phyloP scores from a whole-genome alignment of 2,888 invertebrate species.

The Pachycephus smyrnensis region DNA sequence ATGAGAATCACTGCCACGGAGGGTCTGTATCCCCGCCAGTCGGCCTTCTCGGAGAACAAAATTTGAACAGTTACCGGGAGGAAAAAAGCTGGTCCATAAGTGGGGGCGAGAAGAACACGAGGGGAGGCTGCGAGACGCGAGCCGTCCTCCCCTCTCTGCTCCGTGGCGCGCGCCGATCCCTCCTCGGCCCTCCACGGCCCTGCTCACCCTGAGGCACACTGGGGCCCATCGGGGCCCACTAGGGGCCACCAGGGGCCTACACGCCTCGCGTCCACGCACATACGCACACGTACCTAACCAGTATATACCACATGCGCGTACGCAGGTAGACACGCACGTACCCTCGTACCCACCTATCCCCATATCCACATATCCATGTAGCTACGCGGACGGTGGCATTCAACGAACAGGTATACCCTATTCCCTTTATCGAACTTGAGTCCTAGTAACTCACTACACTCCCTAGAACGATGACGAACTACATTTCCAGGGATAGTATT shows the following conservation, averaged over 20 bases:
- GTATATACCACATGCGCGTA: constrained; percentile 4
- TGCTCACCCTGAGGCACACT: constrained; percentile 20
- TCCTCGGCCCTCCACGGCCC: constrained; percentile 34
- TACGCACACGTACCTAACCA: background rate
- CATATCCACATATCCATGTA: background rate
- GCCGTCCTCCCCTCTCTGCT: constrained; percentile 58
- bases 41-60: constrained; percentile 49
- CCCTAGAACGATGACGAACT: background rate
- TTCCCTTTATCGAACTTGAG: constrained; percentile 17
- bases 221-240: constrained; percentile 15
- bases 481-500: background rate
- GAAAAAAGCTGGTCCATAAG: constrained; percentile 56
- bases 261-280: background rate
- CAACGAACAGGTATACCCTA: constrained; percentile 33
- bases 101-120: constrained; percentile 26
- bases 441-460: background rate
- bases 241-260: constrained; percentile 1
- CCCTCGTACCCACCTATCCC: background rate
- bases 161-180: constrained; percentile 64
- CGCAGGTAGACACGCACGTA: background rate
- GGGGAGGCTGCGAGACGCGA: constrained; percentile 59
- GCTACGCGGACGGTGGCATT: background rate
- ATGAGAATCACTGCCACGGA: constrained; percentile 59
- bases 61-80: constrained; percentile 63
- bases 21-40: constrained; percentile 50